phyloP scores from a whole-genome alignment of 2,888 invertebrate species.

The Spilarctia lutea region DNA sequence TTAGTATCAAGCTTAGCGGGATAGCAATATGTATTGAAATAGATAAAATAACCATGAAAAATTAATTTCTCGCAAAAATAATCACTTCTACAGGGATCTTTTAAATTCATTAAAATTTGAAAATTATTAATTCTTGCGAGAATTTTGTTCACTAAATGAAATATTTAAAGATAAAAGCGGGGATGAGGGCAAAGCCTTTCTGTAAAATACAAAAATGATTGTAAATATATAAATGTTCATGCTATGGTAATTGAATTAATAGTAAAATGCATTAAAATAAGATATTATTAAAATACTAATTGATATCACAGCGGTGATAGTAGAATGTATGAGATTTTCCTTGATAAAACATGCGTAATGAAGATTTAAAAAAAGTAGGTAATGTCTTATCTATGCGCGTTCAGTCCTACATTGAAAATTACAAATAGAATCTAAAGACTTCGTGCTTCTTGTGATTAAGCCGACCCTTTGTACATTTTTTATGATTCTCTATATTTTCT shows the following conservation, averaged over 20 bases:
- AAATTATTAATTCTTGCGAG: slow-evolving; percentile 17
- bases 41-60: slow-evolving; percentile 27
- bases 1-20: slow-evolving; percentile 82
- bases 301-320: not conserved
- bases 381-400: not conserved
- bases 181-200: slow-evolving; percentile 57
- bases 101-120: not conserved
- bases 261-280: not conserved
- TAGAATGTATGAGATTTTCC: not conserved
- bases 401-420: not conserved
- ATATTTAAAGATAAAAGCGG: slow-evolving; percentile 53
- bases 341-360: not conserved
- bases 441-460: not conserved
- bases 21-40: slow-evolving; percentile 59
- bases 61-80: slow-evolving; percentile 20
- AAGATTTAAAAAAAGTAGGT: not conserved
- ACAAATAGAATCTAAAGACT: not conserved
- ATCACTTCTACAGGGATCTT: not conserved
- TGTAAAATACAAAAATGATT: slow-evolving; percentile 53
- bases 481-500: too few species aligned
- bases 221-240: slow-evolving; percentile 22
- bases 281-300: not conserved
- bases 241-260: slow-evolving; percentile 3
- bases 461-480: too few species aligned
- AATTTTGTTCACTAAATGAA: slow-evolving; percentile 21